A percentile compares a stretch with the other conserved stretches of the same genome.
phyloP scores from a whole-genome alignment of 2,797 vertebrate species.

The Hoplostethus mediterraneus region DNA sequence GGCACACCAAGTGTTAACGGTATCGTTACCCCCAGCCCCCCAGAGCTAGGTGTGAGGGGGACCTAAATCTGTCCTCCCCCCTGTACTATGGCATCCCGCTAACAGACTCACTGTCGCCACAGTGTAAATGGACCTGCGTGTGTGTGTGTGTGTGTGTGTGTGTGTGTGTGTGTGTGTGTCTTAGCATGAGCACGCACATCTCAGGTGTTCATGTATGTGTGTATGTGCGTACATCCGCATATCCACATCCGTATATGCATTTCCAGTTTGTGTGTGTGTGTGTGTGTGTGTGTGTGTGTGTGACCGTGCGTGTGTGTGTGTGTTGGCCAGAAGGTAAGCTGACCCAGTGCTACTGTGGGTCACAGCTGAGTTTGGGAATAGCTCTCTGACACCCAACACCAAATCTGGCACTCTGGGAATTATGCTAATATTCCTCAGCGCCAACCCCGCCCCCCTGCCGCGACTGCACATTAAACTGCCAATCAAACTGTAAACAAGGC shows the following conservation, averaged over 20 bases:
- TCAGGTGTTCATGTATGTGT: not conserved
- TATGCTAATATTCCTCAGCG: constrained; percentile 82
- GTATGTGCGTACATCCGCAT: not conserved
- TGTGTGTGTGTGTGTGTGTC: not conserved
- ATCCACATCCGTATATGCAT: constrained; percentile 5
- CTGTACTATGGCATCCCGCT: constrained; percentile 85
- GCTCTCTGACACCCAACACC: constrained; percentile 79
- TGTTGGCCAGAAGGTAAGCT: constrained; percentile 72
- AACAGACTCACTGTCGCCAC: constrained; percentile 90
- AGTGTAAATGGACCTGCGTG: constrained; percentile 76
- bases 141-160: not conserved
- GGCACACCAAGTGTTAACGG: constrained; percentile 79
- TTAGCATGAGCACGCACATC: not conserved
- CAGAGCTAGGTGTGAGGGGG: constrained; percentile 81
- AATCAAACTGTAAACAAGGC: constrained; percentile 83
- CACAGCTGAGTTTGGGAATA: constrained; percentile 85
- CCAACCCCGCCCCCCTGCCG: constrained; percentile 69
- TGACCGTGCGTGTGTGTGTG: constrained; percentile 19
- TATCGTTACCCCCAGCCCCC: constrained; percentile 72
- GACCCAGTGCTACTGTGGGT: constrained; percentile 81
- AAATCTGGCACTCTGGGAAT: constrained; percentile 78
- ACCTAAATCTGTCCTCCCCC: constrained; percentile 83
- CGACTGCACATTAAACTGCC: constrained; percentile 79
- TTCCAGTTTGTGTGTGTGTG: not conserved
- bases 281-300: constrained; percentile 37